Evolutionary conservation across 1,140 invertebrate genomes (phyloP).

Genomic region (Caerostris darwini): DNA sequence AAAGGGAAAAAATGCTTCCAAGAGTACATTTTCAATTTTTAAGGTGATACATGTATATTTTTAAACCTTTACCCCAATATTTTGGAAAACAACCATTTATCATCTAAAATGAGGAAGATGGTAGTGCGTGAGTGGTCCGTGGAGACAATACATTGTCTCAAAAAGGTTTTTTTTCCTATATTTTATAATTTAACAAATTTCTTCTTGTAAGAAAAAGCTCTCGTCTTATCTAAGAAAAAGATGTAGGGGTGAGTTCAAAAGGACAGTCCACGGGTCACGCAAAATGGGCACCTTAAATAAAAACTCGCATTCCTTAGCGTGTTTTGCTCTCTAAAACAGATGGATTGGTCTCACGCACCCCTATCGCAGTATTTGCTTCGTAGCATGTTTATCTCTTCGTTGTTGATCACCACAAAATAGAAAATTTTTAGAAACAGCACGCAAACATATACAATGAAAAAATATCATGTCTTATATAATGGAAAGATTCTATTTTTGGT

Average conservation of each 20-base stretch:
- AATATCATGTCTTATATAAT: no score
- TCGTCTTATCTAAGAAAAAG: background rate
- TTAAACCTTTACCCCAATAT: background rate
- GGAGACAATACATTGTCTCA: background rate
- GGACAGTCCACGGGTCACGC: background rate
- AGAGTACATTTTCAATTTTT: background rate
- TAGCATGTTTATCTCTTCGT: background rate
- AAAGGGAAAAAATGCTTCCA: background rate
- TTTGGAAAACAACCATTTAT: constrained; percentile 12
- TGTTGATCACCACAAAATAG: constrained; percentile 13
- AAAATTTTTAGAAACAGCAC: background rate
- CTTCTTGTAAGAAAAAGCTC: background rate
- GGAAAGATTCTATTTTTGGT: no score
- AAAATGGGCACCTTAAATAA: background rate
- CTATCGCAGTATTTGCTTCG: background rate
- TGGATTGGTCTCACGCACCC: background rate
- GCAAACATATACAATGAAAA: background rate
- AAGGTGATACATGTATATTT: constrained; percentile 4
- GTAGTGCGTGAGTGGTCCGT: background rate
- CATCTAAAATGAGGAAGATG: background rate
- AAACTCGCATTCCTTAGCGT: constrained; percentile 12
- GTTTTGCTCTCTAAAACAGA: background rate
- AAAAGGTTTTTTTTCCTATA: background rate
- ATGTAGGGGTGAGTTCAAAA: background rate
- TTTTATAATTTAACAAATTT: background rate